Percentiles rank a stretch among this genome's conserved stretches.
Evolutionary conservation across 2,888 invertebrate species (phyloP).

Genomic region (Patella ulyssiponensis): DNA sequence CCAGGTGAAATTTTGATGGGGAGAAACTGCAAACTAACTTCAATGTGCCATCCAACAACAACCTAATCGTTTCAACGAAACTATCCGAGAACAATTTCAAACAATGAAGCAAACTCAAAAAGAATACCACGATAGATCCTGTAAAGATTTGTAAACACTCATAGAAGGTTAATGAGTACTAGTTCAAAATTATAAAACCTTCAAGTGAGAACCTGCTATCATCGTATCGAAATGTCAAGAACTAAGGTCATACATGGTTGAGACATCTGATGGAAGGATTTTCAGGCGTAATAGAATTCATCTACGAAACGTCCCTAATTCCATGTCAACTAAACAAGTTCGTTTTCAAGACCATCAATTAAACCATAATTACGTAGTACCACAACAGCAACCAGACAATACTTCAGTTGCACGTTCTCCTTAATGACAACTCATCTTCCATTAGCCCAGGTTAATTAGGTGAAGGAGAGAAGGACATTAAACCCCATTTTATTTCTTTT

Average conservation of each 20-base stretch:
- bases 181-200: constrained; percentile 9
- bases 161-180: not conserved
- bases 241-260: constrained; percentile 9
- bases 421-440: too few species aligned
- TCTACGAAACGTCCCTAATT: not conserved
- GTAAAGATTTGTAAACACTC: not conserved
- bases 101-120: not conserved
- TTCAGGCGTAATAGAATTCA: not conserved
- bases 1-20: constrained; percentile 20
- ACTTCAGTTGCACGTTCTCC: too few species aligned
- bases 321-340: not conserved
- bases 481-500: too few species aligned
- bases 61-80: not conserved
- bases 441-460: too few species aligned
- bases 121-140: not conserved
- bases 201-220: not conserved
- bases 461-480: too few species aligned
- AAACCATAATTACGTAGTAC: not conserved
- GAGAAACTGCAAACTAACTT: constrained; percentile 9
- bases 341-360: not conserved
- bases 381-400: not conserved
- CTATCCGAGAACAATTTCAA: not conserved
- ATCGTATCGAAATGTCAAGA: constrained; percentile 2
- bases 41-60: not conserved
- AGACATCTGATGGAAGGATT: not conserved